These are phyloP conservation scores for Phragmatobia fuliginosa DNA, from an alignment of 2,888 invertebrate species.

Conservation along the genomic window DNA sequence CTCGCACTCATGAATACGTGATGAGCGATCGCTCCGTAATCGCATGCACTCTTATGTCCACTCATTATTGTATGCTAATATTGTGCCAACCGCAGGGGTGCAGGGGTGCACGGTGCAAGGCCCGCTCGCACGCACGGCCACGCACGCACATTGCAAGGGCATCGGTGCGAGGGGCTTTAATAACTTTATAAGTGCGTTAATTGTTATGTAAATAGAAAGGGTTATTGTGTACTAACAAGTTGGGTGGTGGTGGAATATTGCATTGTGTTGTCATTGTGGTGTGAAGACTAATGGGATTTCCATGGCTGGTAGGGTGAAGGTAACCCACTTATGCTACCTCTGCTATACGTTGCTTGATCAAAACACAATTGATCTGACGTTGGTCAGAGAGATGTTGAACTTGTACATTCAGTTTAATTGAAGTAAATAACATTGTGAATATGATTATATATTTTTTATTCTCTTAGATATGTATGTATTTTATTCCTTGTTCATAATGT, in stretches of 20 bases:
- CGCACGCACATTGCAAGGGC: slow-evolving; percentile 3
- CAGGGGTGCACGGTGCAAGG: not conserved
- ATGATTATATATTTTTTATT: too few relatives aligned
- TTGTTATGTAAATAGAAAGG: slow-evolving; percentile 9
- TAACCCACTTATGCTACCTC: not conserved
- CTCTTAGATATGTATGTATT: not conserved
- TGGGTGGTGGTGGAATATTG: slow-evolving; percentile 4
- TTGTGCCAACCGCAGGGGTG: not conserved
- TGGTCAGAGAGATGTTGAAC: not conserved
- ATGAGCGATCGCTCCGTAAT: slow-evolving; percentile 17
- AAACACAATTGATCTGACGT: not conserved
- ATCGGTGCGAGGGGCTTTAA: slow-evolving; percentile 2
- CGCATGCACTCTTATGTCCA: slow-evolving; percentile 29
- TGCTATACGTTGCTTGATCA: not conserved
- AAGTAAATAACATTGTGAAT: not conserved
- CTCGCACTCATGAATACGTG: slow-evolving; percentile 17
- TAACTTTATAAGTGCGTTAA: slow-evolving; percentile 13
- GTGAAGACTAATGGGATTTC: not conserved
- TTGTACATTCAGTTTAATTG: not conserved
- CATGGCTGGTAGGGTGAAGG: not conserved
- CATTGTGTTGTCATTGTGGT: not conserved
- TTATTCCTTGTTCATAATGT: not conserved
- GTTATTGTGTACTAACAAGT: slow-evolving; percentile 9
- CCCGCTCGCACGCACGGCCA: not conserved
- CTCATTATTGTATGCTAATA: slow-evolving; percentile 40